Evolutionary conservation across 2,113 vertebrate species (phyloP).

Genomic region (Nyctibius bracteatus): DNA sequence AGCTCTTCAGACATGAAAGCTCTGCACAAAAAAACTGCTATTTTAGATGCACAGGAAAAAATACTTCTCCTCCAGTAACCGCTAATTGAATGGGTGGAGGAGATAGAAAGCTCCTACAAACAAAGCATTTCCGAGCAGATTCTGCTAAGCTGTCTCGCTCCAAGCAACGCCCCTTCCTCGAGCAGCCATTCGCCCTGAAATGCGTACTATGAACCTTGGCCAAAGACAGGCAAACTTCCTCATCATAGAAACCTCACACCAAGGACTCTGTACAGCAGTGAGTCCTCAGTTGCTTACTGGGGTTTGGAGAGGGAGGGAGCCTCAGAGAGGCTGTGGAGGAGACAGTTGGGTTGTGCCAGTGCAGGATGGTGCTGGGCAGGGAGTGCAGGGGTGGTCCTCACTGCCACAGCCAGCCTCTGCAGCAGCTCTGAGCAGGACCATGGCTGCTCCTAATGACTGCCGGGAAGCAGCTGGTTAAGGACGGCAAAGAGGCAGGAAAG

Average conservation of each 20-base stretch:
- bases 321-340: neutral
- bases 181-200: neutral
- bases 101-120: neutral
- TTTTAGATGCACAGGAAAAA: neutral
- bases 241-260: neutral
- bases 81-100: neutral
- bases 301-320: neutral
- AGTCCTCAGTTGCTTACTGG: neutral
- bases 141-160: neutral
- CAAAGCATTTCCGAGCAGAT: neutral
- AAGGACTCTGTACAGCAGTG: neutral
- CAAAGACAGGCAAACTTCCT: neutral
- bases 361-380: neutral
- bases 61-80: neutral
- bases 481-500: neutral
- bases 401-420: neutral
- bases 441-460: rapidly evolving
- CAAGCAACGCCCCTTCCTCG: neutral
- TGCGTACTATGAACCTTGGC: rapidly evolving
- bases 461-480: neutral
- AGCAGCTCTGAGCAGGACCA: neutral
- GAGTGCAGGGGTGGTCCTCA: neutral
- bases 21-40: neutral
- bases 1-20: neutral
- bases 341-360: neutral